Percentiles rank a stretch among this genome's conserved stretches.
phyloP scores from a whole-genome alignment of 2,797 vertebrate species.

The Hypotaenidia okinawae region DNA sequence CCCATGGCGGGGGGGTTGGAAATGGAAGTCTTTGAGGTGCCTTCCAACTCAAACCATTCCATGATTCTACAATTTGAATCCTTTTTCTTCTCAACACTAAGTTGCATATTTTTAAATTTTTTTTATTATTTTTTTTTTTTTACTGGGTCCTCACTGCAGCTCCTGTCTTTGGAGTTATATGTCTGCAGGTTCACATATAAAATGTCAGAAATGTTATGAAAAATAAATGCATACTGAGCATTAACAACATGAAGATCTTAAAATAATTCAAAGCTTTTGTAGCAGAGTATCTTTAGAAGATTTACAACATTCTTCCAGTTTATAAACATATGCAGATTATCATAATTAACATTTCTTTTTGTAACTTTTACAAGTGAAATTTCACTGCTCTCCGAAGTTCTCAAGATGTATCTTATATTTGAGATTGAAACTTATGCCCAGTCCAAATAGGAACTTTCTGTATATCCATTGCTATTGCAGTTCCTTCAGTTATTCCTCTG shows the following conservation, averaged over 20 bases:
- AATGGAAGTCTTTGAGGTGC: too few species aligned
- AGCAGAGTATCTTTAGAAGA: neutral
- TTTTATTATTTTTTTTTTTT: neutral
- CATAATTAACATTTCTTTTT: neutral
- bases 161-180: neutral
- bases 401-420: neutral
- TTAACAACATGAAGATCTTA: neutral
- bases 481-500: neutral
- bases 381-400: neutral
- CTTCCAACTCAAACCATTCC: too few species aligned
- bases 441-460: neutral
- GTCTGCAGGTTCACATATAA: neutral
- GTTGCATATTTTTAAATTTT: too few species aligned
- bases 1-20: too few species aligned
- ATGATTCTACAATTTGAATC: too few species aligned
- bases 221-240: neutral
- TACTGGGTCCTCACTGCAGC: neutral
- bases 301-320: neutral
- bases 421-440: neutral
- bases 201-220: neutral
- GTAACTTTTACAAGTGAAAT: neutral
- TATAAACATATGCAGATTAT: neutral
- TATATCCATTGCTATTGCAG: neutral
- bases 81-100: too few species aligned
- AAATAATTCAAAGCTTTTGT: neutral